Evolutionary conservation across 2,113 vertebrate genomes (phyloP).

Genomic region (Odocoileus virginianus): DNA sequence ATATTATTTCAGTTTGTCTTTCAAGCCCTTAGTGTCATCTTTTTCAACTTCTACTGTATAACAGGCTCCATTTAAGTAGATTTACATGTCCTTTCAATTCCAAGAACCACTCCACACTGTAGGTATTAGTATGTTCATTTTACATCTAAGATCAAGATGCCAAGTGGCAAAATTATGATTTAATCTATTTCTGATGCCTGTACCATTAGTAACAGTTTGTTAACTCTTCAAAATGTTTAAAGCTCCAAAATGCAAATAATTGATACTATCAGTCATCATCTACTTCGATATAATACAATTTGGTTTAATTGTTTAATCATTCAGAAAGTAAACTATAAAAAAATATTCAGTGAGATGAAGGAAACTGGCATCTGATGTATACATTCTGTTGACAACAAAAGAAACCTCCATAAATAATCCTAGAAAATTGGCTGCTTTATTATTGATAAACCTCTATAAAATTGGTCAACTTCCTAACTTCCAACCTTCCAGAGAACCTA

Average conservation of each 20-base stretch:
- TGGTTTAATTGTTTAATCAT: not conserved
- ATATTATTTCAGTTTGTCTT: not conserved
- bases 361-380: not conserved
- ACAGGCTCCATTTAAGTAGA: not conserved
- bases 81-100: not conserved
- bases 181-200: not conserved
- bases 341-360: not conserved
- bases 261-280: not conserved
- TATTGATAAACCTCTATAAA: not conserved
- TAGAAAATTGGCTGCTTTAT: not conserved
- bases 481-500: not conserved
- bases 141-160: not conserved
- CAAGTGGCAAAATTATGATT: not conserved
- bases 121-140: not conserved
- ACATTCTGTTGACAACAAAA: constrained; percentile 10
- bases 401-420: not conserved
- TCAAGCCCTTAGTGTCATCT: not conserved
- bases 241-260: not conserved
- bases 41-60: not conserved
- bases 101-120: not conserved
- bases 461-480: not conserved
- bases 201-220: not conserved
- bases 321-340: not conserved
- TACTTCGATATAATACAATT: not conserved
- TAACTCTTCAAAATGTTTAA: not conserved